These are phyloP conservation scores for Hydrophis major DNA, from an alignment of 2,797 vertebrate genomes.

Conservation along the genomic window DNA sequence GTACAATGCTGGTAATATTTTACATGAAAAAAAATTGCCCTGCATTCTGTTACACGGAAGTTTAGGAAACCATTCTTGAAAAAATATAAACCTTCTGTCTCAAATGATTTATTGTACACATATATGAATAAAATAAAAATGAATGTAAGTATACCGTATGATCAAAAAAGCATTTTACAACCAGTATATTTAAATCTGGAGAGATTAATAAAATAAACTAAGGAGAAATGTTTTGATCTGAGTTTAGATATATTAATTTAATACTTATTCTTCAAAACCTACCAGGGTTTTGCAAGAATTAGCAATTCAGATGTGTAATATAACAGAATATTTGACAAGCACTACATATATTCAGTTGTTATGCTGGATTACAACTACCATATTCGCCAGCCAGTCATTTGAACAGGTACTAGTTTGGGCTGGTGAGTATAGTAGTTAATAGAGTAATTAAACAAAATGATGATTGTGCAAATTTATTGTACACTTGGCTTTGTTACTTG, in stretches of 20 bases:
- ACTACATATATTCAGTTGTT: not conserved
- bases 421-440: not conserved
- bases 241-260: not conserved
- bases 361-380: not conserved
- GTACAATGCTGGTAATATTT: not conserved
- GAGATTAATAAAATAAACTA: not conserved
- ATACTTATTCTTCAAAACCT: not conserved
- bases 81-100: not conserved
- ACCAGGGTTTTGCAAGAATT: not conserved
- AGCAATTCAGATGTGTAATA: not conserved
- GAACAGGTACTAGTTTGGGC: not conserved
- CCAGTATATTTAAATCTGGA: not conserved
- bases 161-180: not conserved
- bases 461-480: not conserved
- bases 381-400: not conserved
- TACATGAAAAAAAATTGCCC: not conserved
- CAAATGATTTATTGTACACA: not conserved
- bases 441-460: not conserved
- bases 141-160: no score
- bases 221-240: not conserved
- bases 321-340: not conserved
- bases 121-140: not conserved
- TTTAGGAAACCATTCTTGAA: not conserved
- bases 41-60: not conserved
- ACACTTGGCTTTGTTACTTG: not conserved